A percentile compares a stretch with the other conserved stretches of the same genome.
phyloP scores from a whole-genome alignment of 2,113 vertebrate species.

The Apistogramma diplotaenia region DNA sequence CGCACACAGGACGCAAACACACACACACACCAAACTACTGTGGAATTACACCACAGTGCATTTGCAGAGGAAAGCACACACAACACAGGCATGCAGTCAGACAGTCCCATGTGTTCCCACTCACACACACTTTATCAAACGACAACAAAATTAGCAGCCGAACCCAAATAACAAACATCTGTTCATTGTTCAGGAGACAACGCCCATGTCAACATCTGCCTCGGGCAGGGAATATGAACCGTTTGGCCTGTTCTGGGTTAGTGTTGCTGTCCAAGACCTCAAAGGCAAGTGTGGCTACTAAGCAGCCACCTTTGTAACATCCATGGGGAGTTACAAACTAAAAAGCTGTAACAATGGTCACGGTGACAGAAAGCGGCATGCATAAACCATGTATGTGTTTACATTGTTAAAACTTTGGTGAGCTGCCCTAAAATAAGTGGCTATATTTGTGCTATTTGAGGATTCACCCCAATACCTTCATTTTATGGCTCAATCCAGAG shows the following conservation, averaged over 20 bases:
- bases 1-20: not conserved
- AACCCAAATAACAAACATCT: constrained; percentile 59
- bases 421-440: not conserved
- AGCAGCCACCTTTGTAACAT: not conserved
- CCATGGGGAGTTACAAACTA: not conserved
- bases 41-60: not conserved
- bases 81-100: not conserved
- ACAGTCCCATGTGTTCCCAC: not conserved
- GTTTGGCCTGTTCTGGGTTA: not conserved
- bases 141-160: constrained; percentile 41
- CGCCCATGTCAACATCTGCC: constrained; percentile 60
- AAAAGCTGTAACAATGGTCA: not conserved
- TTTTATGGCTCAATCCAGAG: not conserved
- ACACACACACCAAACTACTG: not conserved
- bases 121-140: constrained; percentile 4
- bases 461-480: not conserved
- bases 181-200: constrained; percentile 41
- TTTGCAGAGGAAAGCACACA: not conserved
- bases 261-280: not conserved
- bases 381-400: not conserved
- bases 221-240: not conserved
- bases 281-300: not conserved
- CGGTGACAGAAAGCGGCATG: not conserved
- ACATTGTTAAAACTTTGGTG: not conserved
- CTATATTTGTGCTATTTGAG: not conserved